Base-by-base conservation (phyloP, 2,888 invertebrate genomes). In the Smittia sp. region DNA sequence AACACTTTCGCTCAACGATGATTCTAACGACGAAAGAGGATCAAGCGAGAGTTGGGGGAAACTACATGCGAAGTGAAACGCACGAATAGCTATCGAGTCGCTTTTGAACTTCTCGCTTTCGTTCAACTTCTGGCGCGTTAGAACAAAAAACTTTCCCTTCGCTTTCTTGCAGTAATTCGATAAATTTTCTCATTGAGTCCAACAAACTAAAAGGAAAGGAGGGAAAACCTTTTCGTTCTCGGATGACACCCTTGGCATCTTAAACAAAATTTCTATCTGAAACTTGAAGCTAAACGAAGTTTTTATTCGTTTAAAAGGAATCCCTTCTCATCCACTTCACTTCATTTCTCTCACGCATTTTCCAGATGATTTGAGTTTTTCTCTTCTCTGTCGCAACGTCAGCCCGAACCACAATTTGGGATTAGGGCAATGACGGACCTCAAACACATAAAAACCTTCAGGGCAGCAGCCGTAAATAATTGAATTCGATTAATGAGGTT, bases 401-500 rank as follows among this genome's bases (percentile, higher is more conserved):
- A 15, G 11, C 46, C 11, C 15, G 11, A 11, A 46, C 15, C 46
- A 46, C 32, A 46, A 46, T 13, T 46, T 11, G 15, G 15, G n/a
- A 46, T 46, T 46, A 46, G 11, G 46, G 2, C n/a, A 4, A n/a
- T n/a, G 18, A 58, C 18, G 22, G n/a, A n/a, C n/a, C n/a, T n/a
- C n/a, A n/a, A n/a, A n/a, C n/a, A n/a, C n/a, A n/a, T n/a, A n/a
- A n/a, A n/a, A 63, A n/a, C 9, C 24, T 25, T 25, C 4, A 24
- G 27, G 13, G 27, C 20, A 69, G 1, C n/a, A 54, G 9, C 32
- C 69, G 20, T 69, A 27, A 52, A 69, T 69, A 20, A 69, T 27
- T 32, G 20, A 69, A 54, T 69, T 69, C 69, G 54, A 69, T 69
- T 69, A 52, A 54, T 54, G 54, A n/a, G 54, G 69, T 27, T 69